These are phyloP conservation scores for Lethenteron reissneri DNA, from an alignment of 2,113 vertebrate genomes.

Conservation along the genomic window DNA sequence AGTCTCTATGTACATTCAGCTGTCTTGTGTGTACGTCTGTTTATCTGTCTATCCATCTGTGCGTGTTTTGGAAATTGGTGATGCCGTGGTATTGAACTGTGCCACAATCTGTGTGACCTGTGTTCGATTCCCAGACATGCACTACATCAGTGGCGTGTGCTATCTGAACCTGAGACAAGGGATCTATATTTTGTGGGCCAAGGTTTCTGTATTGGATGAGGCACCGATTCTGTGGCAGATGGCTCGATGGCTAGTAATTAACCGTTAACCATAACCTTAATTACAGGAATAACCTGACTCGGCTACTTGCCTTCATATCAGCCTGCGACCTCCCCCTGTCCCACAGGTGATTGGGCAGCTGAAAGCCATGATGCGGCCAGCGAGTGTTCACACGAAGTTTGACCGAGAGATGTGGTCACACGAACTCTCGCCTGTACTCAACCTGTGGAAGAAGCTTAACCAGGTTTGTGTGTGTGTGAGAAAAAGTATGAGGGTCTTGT, in stretches of 20 bases:
- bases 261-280: background rate
- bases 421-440: slow-evolving; percentile 71
- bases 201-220: background rate
- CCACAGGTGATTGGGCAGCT: slow-evolving; percentile 76
- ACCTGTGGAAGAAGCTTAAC: slow-evolving; percentile 89
- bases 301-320: background rate
- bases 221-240: background rate
- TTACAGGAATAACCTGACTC: background rate
- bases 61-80: background rate
- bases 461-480: slow-evolving; percentile 33
- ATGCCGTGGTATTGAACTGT: no score
- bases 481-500: no score
- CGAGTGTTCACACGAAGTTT: slow-evolving; percentile 64
- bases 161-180: background rate
- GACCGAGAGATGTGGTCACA: slow-evolving; percentile 83
- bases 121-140: no score
- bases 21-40: background rate
- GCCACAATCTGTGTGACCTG: no score
- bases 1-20: no score
- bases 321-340: slow-evolving; percentile 11
- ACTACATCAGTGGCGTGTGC: no score
- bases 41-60: background rate
- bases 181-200: background rate
- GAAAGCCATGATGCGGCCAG: slow-evolving; percentile 50
- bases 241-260: background rate